Evolutionary conservation across 2,888 invertebrate genomes (phyloP).

Genomic region (Anoncus sp.): DNA sequence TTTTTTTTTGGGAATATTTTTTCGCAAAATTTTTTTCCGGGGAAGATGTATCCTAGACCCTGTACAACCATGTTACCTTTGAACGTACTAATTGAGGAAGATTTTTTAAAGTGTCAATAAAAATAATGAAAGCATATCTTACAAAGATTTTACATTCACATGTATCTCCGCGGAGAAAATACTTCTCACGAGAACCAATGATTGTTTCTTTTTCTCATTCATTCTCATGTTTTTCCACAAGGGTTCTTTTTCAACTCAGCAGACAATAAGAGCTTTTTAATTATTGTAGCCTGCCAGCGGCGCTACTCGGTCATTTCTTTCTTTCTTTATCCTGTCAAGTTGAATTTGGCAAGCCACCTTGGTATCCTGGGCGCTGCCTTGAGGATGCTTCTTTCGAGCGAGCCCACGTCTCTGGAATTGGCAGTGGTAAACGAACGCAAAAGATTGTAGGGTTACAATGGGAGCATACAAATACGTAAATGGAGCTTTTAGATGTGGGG

Average conservation of each 20-base stretch:
- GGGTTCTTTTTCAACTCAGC: conserved; percentile 38
- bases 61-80: not conserved
- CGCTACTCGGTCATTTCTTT: conserved; percentile 35
- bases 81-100: not conserved
- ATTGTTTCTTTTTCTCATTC: not conserved
- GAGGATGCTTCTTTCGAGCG: conserved; percentile 73
- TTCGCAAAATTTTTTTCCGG: too few relatives aligned
- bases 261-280: conserved; percentile 66
- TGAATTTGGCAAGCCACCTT: conserved; percentile 57
- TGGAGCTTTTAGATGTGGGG: too few relatives aligned
- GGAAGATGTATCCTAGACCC: too few relatives aligned
- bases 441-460: conserved; percentile 77
- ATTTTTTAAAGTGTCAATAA: not conserved
- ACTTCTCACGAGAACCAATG: not conserved
- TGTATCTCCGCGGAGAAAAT: not conserved
- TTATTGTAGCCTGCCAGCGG: conserved; percentile 67
- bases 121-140: not conserved
- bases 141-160: conserved; percentile 1
- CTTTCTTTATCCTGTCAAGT: conserved; percentile 47
- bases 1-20: too few relatives aligned
- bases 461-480: conserved; percentile 6
- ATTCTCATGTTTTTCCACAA: not conserved
- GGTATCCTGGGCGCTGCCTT: conserved; percentile 71
- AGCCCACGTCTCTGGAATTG: conserved; percentile 72
- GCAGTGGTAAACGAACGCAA: conserved; percentile 72